phyloP scores from a whole-genome alignment of 2,888 invertebrate genomes.

The Hirudinaria manillensis region DNA sequence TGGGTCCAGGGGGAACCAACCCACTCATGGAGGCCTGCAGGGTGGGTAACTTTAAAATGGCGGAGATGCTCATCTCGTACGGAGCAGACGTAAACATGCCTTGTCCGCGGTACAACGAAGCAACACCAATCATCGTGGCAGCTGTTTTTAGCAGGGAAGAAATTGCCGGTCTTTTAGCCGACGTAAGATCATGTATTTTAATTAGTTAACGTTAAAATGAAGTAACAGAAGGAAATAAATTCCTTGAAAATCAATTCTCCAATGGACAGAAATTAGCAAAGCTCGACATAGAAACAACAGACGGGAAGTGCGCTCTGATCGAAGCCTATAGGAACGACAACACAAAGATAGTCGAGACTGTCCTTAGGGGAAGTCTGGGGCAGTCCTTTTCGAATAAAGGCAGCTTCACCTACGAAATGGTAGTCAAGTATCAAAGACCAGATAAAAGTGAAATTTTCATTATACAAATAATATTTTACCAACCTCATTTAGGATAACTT shows the following conservation, averaged over 20 bases:
- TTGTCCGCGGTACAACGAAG: slow-evolving; percentile 35
- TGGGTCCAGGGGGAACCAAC: slow-evolving; percentile 36
- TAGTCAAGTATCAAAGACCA: slow-evolving; percentile 38
- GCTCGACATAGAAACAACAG: slow-evolving; percentile 36
- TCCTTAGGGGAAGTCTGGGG: slow-evolving; percentile 36
- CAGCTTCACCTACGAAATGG: slow-evolving; percentile 37
- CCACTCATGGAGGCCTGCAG: slow-evolving; percentile 39
- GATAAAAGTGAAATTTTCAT: slow-evolving; percentile 33
- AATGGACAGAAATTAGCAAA: slow-evolving; percentile 37
- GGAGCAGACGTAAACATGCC: slow-evolving; percentile 36
- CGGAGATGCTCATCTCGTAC: slow-evolving; percentile 33
- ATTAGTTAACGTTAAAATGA: background rate
- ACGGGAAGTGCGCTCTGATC: slow-evolving; percentile 36
- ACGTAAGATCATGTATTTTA: slow-evolving; percentile 30
- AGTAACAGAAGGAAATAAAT: background rate
- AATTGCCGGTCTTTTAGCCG: slow-evolving; percentile 37
- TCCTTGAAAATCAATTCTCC: too few species aligned
- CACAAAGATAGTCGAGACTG: slow-evolving; percentile 35
- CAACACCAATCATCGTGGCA: slow-evolving; percentile 39
- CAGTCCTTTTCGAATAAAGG: slow-evolving; percentile 33
- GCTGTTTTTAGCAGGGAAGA: slow-evolving; percentile 31
- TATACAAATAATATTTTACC: background rate
- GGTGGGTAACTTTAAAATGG: slow-evolving; percentile 36
- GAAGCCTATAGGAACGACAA: slow-evolving; percentile 35
- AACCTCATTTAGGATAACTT: background rate